Evolutionary conservation across 2,888 invertebrate genomes (phyloP), one percentile per base, ranked within the genome.

Genomic region (Agrochola litura): DNA sequence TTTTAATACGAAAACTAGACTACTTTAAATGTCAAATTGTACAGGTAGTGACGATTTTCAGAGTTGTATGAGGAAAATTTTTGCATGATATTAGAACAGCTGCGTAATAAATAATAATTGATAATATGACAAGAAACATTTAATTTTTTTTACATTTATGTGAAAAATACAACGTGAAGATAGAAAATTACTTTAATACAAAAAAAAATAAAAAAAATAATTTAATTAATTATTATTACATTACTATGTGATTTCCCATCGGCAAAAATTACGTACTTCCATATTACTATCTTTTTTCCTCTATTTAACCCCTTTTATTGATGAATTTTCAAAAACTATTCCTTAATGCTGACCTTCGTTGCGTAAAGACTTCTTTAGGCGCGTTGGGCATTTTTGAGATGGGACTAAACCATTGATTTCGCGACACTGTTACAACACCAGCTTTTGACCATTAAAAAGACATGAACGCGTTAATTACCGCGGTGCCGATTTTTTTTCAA

Each of bases 1-100:
- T 43, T 49, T 41, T 63, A 16, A 70, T 61, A 58, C n/a, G 56
- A 78, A 73, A 85, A 77, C 69, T 78, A 46, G 74, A 80, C 60
- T 69, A 76, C 16, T 70, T 49, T 52, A 82, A 87, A 82, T 77
- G 85, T 86, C 77, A 87, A 75, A 69, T 63, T 72, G 46, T 72
- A 64, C 80, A 77, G 74, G 71, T 82, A 80, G 75, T 66, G 64
- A 72, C 16, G 61, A 60, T 76, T 75, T 70, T 74, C 71, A 63
- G 37, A 46, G 37, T 56, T 1, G 5, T 19, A 49, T 16, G n/a
- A 63, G 81, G 66, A 80, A 70, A 60, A 14, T 80, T 75, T 81
- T 80, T 14, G 74, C 19, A 80, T 64, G 30, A 16, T 64, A 61
- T 46, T 79, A 16, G 8, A 63, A 68, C 6, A n/a, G n/a, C 30